Evolutionary conservation across 2,113 vertebrate genomes (phyloP), one percentile per base, ranked within the genome.

Genomic region (Alethe diademata): DNA sequence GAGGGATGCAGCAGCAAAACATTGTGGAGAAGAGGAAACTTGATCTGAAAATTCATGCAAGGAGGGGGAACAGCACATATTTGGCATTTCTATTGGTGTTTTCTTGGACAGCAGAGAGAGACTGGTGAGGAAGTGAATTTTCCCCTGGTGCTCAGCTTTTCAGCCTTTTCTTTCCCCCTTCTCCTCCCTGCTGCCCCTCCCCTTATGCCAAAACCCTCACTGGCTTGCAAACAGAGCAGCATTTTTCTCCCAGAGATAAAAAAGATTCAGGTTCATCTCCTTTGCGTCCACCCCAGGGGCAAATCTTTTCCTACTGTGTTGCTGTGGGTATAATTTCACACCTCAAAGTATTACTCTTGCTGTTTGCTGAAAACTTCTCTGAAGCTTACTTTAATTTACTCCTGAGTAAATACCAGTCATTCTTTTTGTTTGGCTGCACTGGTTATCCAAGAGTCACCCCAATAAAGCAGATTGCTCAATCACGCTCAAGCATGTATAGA

Each of bases 381-480:
- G 64, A 93, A 90, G 22, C 31, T 75, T 80, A 70, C 25, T 69
- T 22, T 79, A 58, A 86, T 83, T 86, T 62, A n/a, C 13, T 83
- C 33, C 42, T 66, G 70, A 91, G 54, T 76, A 76, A 79, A 50
- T 33, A 82, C 9, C 36, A 82, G 61, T 54, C 42, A 47, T 61
- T 94, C 61, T 57, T 74, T 69, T 73, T 88, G 38, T 73, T 93
- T 88, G 66, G 42, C 31, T 87, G 50, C 82, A 79, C 14, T 65
- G 24, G 14, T 90, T 94, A 54, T 66, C 51, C 47, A 85, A 33
- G 51, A 76, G 50, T 91, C 35, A 33, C 67, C 92, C 67, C 88
- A 92, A 74, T 78, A 96, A 91, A 86, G n/a, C 71, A 91, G 40
- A 85, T 78, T 69, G 70, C 48, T 74, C 36, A 89, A 56, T 74